Evolutionary conservation across 2,797 vertebrate species (phyloP), one percentile per base, ranked within the genome.

Genomic region (Poeciliopsis gracilis): DNA sequence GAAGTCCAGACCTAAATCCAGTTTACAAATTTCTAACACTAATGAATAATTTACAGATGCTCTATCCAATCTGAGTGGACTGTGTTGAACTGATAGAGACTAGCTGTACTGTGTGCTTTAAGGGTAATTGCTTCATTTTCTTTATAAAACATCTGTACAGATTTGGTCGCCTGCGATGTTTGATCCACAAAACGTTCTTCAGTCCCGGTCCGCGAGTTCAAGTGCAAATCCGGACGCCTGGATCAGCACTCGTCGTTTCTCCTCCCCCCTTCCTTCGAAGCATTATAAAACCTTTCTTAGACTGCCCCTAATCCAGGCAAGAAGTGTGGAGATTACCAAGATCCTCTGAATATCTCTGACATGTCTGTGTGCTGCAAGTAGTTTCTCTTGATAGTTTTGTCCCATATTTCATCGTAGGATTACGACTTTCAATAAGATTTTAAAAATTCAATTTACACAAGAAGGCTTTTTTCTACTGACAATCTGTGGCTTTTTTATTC

Each of bases 301-400:
- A 78, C 86, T 90, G 90, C 41, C 92, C 91, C 85, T 94, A 94
- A 95, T 94, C 93, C 88, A 78, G 25, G 59, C 78, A 81, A 90
- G 83, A 92, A 67, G 86, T 86, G 81, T 81, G 77, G 86, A 93
- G 92, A 93, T 93, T 93, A 93, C 84, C 57, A 30, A 84, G 78
- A 93, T 92, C 87, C 88, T 87, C 86, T 74, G 82, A 85, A 84
- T 89, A 79, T 33, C 4, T 36, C 25, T 13, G 23, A 41, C 23
- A 41, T 25, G 13, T 18, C 47, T 55, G 28, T 13, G 15, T 46
- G 69, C 43, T 71, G 25, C 18, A 8, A 9, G 28, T 16, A 30
- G 49, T 25, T 9, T 55, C 23, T 70, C 25, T 70, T 13, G 6
- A 28, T 45, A 70, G 9, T 41, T 25, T 67, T 11, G 23, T 41